phyloP scores from a whole-genome alignment of 2,888 invertebrate species.

The Scrobipalpa atriplicella region DNA sequence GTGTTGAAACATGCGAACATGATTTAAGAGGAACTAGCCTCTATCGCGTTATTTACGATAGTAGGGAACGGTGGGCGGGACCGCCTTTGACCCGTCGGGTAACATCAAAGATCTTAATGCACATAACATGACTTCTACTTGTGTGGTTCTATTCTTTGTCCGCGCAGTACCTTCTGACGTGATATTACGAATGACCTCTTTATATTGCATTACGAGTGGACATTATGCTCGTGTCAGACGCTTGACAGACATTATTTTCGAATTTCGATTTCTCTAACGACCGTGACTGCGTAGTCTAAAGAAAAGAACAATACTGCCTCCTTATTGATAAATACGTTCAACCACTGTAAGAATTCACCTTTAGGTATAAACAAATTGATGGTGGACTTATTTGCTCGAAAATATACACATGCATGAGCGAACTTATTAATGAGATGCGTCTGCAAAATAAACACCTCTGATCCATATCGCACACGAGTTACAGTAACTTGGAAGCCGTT shows the following conservation, averaged over 20 bases:
- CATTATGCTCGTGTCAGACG: conserved; percentile 32
- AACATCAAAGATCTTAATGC: conserved; percentile 50
- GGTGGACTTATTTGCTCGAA: background rate
- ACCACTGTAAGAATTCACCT: background rate
- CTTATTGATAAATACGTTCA: conserved; percentile 29
- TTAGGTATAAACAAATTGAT: background rate
- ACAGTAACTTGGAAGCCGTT: conserved; percentile 43
- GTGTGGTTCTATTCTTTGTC: conserved; percentile 59
- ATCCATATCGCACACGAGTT: conserved; percentile 32
- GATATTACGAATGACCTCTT: conserved; percentile 41
- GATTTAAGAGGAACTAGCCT: conserved; percentile 42
- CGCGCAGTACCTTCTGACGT: conserved; percentile 66
- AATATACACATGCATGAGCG: background rate
- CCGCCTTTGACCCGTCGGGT: conserved; percentile 56
- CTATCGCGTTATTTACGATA: conserved; percentile 50
- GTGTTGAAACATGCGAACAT: conserved; percentile 37
- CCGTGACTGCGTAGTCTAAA: conserved; percentile 41
- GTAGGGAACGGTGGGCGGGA: conserved; percentile 51
- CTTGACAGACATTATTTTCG: conserved; percentile 21
- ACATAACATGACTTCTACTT: conserved; percentile 40
- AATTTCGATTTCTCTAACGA: conserved; percentile 27
- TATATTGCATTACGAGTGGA: conserved; percentile 38
- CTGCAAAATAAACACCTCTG: conserved; percentile 5
- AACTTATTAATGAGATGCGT: conserved; percentile 7
- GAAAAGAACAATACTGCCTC: conserved; percentile 42